Conservation (phyloP, 92 coral and sea anemone genomes). For the Muricea muricata region DNA sequence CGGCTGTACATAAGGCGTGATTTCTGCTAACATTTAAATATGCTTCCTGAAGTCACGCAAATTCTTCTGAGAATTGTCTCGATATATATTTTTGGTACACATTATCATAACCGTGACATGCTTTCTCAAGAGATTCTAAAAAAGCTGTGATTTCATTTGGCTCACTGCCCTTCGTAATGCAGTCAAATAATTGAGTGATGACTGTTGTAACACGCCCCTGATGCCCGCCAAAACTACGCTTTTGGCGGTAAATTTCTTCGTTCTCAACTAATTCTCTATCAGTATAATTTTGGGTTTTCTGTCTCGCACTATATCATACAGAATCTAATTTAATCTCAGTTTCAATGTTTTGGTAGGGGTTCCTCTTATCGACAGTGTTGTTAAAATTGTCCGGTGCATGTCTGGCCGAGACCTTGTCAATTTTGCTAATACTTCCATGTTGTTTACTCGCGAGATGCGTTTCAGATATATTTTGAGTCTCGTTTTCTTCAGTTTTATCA, state of each 20-base stretch:
- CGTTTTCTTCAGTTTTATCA: background rate
- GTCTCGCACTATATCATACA: background rate
- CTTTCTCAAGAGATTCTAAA: slow-evolving; percentile 34
- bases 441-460: too few relatives aligned
- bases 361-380: background rate
- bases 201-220: slow-evolving; percentile 44
- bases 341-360: background rate
- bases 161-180: slow-evolving; percentile 7
- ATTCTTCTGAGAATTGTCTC: background rate
- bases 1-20: background rate
- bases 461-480: background rate
- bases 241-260: slow-evolving; percentile 10
- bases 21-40: background rate
- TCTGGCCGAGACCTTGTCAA: background rate
- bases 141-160: slow-evolving; percentile 12
- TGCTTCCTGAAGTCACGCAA: slow-evolving; percentile 12
- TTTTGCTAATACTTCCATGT: too few relatives aligned
- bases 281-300: too few relatives aligned
- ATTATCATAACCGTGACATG: slow-evolving; percentile 26
- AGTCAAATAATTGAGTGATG: slow-evolving; percentile 4
- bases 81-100: slow-evolving; percentile 22
- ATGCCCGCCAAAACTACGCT: slow-evolving; percentile 50
- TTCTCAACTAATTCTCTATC: slow-evolving; percentile 39
- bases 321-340: background rate
- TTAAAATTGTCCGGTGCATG: background rate